A percentile compares a stretch with the other conserved stretches of the same genome.
These are phyloP conservation scores for Hemicordylus capensis DNA, from an alignment of 2,113 vertebrate genomes.

Conservation along the genomic window DNA sequence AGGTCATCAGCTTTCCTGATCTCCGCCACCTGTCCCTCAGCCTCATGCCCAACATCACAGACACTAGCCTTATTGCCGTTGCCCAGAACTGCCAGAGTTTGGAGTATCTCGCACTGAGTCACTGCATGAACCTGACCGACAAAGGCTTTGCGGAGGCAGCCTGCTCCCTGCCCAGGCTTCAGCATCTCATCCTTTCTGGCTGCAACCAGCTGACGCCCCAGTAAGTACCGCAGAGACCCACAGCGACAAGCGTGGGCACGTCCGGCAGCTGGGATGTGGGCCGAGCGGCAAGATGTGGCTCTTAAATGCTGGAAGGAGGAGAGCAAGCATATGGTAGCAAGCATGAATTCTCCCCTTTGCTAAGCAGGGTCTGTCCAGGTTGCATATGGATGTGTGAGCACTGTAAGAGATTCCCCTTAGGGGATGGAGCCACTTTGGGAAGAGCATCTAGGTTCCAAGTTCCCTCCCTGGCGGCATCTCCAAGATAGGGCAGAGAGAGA, in stretches of 20 bases:
- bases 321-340: no score
- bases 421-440: no score
- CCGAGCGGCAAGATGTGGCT: not conserved
- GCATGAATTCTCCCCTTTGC: no score
- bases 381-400: no score
- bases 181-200: conserved; percentile 81
- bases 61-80: conserved; percentile 75
- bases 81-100: conserved; percentile 81
- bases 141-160: conserved; percentile 74
- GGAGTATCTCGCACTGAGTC: conserved; percentile 76
- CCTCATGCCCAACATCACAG: conserved; percentile 79
- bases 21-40: conserved; percentile 80
- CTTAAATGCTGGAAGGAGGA: not conserved
- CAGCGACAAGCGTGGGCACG: not conserved
- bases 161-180: conserved; percentile 74
- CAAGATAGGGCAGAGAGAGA: no score
- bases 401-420: no score
- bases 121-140: conserved; percentile 80
- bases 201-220: conserved; percentile 81
- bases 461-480: no score
- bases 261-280: not conserved
- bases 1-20: conserved; percentile 79
- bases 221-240: conserved; percentile 61
- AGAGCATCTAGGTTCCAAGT: no score
- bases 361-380: no score